A percentile compares a stretch with the other conserved stretches of the same genome.
phyloP scores from a whole-genome alignment of 2,113 vertebrate genomes.

The Aphyosemion australe region DNA sequence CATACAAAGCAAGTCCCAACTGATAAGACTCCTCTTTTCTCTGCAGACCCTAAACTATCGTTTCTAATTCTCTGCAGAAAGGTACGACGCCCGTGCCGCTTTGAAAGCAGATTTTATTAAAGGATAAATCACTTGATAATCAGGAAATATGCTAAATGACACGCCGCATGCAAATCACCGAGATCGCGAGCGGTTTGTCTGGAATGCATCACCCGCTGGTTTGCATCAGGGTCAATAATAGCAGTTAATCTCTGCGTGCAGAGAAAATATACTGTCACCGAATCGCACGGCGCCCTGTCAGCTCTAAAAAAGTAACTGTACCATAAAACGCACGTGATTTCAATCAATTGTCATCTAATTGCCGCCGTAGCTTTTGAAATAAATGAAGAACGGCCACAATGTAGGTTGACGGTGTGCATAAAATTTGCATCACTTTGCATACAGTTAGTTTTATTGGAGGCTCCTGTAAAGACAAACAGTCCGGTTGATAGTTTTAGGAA shows the following conservation, averaged over 20 bases:
- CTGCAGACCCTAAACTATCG: slow-evolving; percentile 69
- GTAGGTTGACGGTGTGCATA: slow-evolving; percentile 74
- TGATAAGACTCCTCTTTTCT: slow-evolving; percentile 72
- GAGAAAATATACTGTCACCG: slow-evolving; percentile 65
- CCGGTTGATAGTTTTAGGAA: slow-evolving; percentile 18
- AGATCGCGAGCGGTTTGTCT: slow-evolving; percentile 64
- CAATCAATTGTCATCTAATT: slow-evolving; percentile 77
- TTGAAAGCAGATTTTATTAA: slow-evolving; percentile 70
- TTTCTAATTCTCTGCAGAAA: slow-evolving; percentile 60
- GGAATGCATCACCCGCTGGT: slow-evolving; percentile 61
- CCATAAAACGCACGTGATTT: slow-evolving; percentile 74
- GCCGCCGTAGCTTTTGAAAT: slow-evolving; percentile 64
- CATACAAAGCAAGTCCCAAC: slow-evolving; percentile 73
- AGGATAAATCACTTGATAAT: slow-evolving; percentile 77
- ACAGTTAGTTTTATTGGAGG: slow-evolving; percentile 63
- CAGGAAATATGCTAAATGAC: slow-evolving; percentile 75
- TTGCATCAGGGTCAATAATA: slow-evolving; percentile 73
- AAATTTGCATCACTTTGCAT: slow-evolving; percentile 75
- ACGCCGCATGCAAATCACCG: slow-evolving; percentile 68
- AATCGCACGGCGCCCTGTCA: slow-evolving; percentile 57
- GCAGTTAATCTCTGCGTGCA: slow-evolving; percentile 62
- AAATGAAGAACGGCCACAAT: slow-evolving; percentile 54
- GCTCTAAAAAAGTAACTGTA: slow-evolving; percentile 61
- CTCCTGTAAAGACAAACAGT: slow-evolving; percentile 15
- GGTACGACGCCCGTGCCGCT: slow-evolving; percentile 38